These are phyloP conservation scores for Luidia sarsii DNA, from an alignment of 53 echinoderm and acorn worm genomes.

Conservation along the genomic window DNA sequence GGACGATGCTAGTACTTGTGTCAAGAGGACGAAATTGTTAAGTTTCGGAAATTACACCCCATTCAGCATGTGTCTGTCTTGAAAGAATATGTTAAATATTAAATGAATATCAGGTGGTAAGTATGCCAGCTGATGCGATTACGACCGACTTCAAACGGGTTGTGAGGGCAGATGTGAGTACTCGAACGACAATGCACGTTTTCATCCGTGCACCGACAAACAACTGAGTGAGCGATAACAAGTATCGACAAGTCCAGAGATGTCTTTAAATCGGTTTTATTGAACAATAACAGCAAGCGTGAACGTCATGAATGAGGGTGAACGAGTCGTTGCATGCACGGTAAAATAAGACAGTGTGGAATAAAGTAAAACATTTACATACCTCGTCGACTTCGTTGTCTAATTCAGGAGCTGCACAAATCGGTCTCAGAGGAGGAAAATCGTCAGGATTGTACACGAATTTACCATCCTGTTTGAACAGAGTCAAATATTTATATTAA, in stretches of 20 bases:
- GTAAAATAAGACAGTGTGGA: too few relatives aligned
- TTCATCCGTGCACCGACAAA: neutral
- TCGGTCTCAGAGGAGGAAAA: constrained; percentile 5
- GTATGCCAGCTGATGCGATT: neutral
- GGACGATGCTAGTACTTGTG: too few relatives aligned
- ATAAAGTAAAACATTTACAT: neutral
- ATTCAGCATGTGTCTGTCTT: too few relatives aligned
- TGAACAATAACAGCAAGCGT: neutral
- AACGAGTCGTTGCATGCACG: neutral
- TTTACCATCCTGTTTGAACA: neutral
- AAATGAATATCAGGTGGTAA: neutral
- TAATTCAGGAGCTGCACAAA: neutral
- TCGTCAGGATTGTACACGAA: neutral
- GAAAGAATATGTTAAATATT: too few relatives aligned
- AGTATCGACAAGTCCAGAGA: neutral
- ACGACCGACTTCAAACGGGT: neutral
- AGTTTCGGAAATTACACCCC: too few relatives aligned
- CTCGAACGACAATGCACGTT: neutral
- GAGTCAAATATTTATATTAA: too few relatives aligned
- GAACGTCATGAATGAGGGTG: neutral
- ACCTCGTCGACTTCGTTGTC: neutral
- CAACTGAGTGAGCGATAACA: neutral
- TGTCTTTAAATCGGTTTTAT: neutral
- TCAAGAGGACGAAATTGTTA: too few relatives aligned
- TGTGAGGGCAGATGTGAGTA: neutral